Base-by-base conservation (phyloP, 2,797 vertebrate species). In the Micropoecilia bifurca region DNA sequence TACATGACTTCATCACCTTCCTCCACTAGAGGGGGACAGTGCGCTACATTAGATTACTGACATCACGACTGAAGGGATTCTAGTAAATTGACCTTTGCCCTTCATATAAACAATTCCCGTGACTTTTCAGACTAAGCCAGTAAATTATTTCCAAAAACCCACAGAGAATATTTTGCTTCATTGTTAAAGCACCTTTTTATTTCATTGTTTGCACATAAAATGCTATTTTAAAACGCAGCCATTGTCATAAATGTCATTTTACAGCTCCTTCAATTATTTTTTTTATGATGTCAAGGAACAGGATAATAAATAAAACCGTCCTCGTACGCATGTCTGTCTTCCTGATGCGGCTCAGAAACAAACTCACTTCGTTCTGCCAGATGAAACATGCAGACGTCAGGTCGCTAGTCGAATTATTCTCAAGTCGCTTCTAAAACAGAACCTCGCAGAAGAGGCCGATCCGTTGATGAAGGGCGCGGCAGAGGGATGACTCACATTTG, bases 401-500 rank as follows among this genome's bases (percentile, higher is more conserved):
- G 4, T 72, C n/a, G 30, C 46, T 46, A 46, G 71, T 57, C 73
- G 28, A 86, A 28, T 74, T 30, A 74, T 75, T 59, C 53, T 8
- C 79, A 76, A 47, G 53, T 33, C 3, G 13, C 78, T 80, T 78
- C 45, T 71, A 71, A 74, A 87, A 80, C 28, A 71, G 72, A 72
- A 45, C 12, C 63, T 8, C 28, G 25, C 41, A 46, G 74, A 25
- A 57, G 43, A 2, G 57, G 76, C 0, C 41, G 81, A 89, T 90
- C 88, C 72, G 88, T 88, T 87, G 89, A 87, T 86, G 89, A 92
- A 85, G 94, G 95, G 94, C 74, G 94, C 89, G 91, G 95, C 87
- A 55, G 87, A 50, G 72, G 50, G 91, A 90, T 96, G 95, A 96
- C 91, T 96, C 95, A 96, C 90, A 92, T 93, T 95, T 93, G 89